Evolutionary conservation across 2,113 vertebrate species (phyloP), one percentile per base, ranked within the genome.

Genomic region (Clarias macrocephalus): DNA sequence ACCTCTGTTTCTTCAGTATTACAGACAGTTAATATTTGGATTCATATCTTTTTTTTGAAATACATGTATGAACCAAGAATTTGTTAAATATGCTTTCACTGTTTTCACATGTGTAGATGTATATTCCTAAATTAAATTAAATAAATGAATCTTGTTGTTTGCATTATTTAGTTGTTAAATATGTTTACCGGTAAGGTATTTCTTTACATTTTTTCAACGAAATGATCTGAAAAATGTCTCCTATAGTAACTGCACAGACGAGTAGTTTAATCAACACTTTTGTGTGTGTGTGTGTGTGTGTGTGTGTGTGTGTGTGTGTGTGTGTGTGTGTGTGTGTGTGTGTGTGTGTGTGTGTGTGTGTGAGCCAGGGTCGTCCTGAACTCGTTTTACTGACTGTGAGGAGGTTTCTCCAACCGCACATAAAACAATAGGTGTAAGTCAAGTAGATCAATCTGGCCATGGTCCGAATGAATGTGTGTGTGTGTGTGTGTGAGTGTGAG

Each of bases 71-170:
- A 96, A 95, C 93, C 95, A 95, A 96, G 93, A 96, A 94, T 95
- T 95, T 95, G 93, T 95, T 92, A 92, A 94, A 92, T 96, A 96
- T 96, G 95, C 95, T 95, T 96, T 95, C 94, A 95, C 96, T 96
- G 95, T 96, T 93, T 92, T 93, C 89, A 91, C 92, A 86, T 84
- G 92, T 96, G 94, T 95, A 94, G 94, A 90, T 88, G 94, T 96
- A 95, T 96, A 96, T 95, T 96, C 96, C 95, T 96, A 96, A 95
- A 96, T 97, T 96, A 97, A 96, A 96, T 97, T 96, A 96, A 97
- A 96, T 96, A 96, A 96, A 95, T 94, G 92, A 62, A 81, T 94
- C 93, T 92, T 90, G 88, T 95, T 90, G 94, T 94, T 95, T 93
- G 94, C 21, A 91, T 93, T 92, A 92, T 95, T 93, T 88, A 48